Evolutionary conservation across 1,140 invertebrate species (phyloP).

Genomic region (Schlechtendalia chinensis): DNA sequence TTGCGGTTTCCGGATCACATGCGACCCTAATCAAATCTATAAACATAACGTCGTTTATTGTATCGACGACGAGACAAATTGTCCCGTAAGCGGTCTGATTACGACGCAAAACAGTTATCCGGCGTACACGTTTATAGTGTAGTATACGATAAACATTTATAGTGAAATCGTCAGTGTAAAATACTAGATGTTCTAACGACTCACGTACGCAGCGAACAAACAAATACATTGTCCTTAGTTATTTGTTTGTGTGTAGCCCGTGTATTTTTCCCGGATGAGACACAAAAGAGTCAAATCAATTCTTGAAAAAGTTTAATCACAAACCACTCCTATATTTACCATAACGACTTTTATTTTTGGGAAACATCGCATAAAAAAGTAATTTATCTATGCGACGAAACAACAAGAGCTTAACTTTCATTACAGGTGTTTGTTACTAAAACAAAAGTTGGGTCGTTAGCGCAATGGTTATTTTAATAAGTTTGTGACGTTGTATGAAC

Average conservation of each 20-base stretch:
- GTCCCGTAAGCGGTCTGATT: no score
- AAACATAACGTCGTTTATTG: no score
- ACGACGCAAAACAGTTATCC: no score
- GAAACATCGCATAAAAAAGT: slow-evolving; percentile 12
- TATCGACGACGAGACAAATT: no score
- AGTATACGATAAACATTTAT: no score
- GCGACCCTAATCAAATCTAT: no score
- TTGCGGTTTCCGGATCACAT: no score
- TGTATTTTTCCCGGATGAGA: not conserved
- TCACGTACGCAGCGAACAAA: no score
- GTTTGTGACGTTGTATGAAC: not conserved
- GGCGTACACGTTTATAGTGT: no score
- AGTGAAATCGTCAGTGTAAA: no score
- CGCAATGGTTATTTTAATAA: slow-evolving; percentile 13
- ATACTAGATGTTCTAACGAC: no score
- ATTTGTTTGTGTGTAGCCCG: not conserved
- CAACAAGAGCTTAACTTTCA: slow-evolving; percentile 24
- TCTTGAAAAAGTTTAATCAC: slow-evolving; percentile 18
- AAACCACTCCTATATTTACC: slow-evolving; percentile 25
- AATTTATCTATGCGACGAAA: not conserved
- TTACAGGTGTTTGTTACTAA: slow-evolving; percentile 33
- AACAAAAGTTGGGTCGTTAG: slow-evolving; percentile 31
- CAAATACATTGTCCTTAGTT: not conserved
- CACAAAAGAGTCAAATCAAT: slow-evolving; percentile 14
- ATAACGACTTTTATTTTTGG: slow-evolving; percentile 16